Base-by-base conservation (phyloP, 2,797 vertebrate species). In the Pogoniulus pusillus region DNA sequence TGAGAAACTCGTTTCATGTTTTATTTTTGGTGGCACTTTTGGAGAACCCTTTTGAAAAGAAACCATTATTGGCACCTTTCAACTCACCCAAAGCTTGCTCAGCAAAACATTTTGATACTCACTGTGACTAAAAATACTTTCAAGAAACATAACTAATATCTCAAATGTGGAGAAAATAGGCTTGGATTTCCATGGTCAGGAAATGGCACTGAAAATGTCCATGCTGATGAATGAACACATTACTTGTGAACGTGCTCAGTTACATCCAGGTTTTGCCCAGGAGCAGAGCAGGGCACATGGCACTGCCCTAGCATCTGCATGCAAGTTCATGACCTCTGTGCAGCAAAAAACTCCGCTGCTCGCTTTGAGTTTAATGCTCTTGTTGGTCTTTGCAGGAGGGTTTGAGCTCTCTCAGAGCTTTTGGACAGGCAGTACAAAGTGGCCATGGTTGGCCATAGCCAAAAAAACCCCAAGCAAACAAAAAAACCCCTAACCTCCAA, bases 11-110 rank as follows among this genome's bases (percentile, higher is more conserved):
- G 13, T 88, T 89, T 83, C 80, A 84, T 86, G 75, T 65, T 93
- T 86, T 94, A 95, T 94, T 95, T 95, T 94, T 91, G 81, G 93
- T 80, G 74, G 62, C 89, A 78, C 85, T 96, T 94, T 75, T 90
- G 64, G 83, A 90, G 55, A 85, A 77, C 27, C 47, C 66, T 87
- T 95, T 93, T 91, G 85, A 79, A 95, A 90, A 71, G 80, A 86
- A 82, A 89, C 81, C 5, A 3, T 86, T 82, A 20, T 68, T 93
- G 88, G 94, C 90, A 93, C 91, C 94, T 96, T 93, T 65, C 75
- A 93, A 75, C 66, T 91, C 76, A 83, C 59, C 63, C 66, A 75
- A 45, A 93, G 80, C 59, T 88, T 49, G 84, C 78, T 86, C 88
- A 94, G 84, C 69, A 45, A 78, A 92, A 95, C 63, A 57, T 81